Conservation (phyloP, 2,888 invertebrate species). For the Ethmia dodecea region DNA sequence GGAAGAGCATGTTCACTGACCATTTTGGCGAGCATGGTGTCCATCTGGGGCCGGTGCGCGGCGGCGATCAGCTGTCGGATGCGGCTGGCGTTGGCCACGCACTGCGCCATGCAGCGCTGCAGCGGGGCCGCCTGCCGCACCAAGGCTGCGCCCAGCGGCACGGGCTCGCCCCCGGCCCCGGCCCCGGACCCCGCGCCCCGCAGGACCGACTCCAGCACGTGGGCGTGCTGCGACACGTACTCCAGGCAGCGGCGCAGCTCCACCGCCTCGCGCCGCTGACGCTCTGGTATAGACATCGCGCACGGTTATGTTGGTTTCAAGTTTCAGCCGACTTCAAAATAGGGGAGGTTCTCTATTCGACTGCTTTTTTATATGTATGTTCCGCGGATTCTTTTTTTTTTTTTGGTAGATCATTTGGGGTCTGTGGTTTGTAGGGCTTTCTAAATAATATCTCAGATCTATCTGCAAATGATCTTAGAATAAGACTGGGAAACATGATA, state of each 20-base stretch:
- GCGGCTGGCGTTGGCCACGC: constrained; percentile 64
- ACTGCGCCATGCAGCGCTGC: constrained; percentile 71
- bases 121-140: constrained; percentile 65
- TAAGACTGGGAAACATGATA: too few species aligned
- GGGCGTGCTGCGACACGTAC: constrained; percentile 68
- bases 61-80: constrained; percentile 62
- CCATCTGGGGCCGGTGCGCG: constrained; percentile 68
- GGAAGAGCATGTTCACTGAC: too few species aligned
- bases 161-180: constrained; percentile 29
- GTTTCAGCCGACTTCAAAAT: neutral
- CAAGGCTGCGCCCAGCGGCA: constrained; percentile 58
- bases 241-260: constrained; percentile 70
- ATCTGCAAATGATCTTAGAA: too few species aligned
- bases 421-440: too few species aligned
- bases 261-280: constrained; percentile 59
- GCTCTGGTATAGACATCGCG: constrained; percentile 35
- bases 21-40: constrained; percentile 70
- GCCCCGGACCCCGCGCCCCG: constrained; percentile 41
- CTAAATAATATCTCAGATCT: too few species aligned
- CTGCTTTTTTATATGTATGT: neutral
- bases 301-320: too few species aligned
- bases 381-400: constrained; percentile 1
- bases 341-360: neutral
- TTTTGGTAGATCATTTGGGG: constrained; percentile 8
- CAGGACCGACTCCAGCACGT: constrained; percentile 63